phyloP scores from a whole-genome alignment of 2,888 invertebrate species.

The Hymenopus coronatus region DNA sequence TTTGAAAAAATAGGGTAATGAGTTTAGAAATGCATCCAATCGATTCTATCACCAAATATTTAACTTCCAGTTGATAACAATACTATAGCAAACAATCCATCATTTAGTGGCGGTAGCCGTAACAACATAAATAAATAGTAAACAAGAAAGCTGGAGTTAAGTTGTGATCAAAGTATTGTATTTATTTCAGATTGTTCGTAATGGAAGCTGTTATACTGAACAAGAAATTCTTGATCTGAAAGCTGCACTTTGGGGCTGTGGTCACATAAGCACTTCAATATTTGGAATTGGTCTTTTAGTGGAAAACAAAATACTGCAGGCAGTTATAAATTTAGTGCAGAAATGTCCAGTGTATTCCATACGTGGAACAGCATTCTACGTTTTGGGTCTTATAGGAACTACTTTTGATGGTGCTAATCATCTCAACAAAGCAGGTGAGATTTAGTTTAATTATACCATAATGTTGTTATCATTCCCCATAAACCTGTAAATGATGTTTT shows the following conservation, averaged over 20 bases:
- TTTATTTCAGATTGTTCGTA: conserved; percentile 43
- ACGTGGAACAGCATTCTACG: conserved; percentile 85
- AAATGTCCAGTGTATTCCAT: conserved; percentile 81
- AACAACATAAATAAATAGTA: no score
- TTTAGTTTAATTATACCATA: no score
- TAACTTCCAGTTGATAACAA: no score
- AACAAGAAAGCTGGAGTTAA: no score
- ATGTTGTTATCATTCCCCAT: not conserved
- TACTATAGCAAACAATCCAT: no score
- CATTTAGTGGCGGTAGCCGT: no score
- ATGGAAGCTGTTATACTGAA: conserved; percentile 60
- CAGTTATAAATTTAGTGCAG: conserved; percentile 65
- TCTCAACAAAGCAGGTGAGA: conserved; percentile 31
- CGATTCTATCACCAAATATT: no score
- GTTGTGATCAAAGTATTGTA: not conserved
- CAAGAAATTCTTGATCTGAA: conserved; percentile 76
- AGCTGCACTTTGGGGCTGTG: conserved; percentile 83
- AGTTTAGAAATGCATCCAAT: no score
- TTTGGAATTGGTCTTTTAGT: conserved; percentile 73
- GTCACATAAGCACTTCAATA: conserved; percentile 75
- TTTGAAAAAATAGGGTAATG: no score
- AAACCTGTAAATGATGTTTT: not conserved
- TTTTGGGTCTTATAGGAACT: conserved; percentile 79
- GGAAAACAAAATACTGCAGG: conserved; percentile 52
- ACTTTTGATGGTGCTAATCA: conserved; percentile 74